A percentile compares a stretch with the other conserved stretches of the same genome.
Conservation (phyloP, 2,888 invertebrate genomes). For the Philhelius pedissequus region DNA sequence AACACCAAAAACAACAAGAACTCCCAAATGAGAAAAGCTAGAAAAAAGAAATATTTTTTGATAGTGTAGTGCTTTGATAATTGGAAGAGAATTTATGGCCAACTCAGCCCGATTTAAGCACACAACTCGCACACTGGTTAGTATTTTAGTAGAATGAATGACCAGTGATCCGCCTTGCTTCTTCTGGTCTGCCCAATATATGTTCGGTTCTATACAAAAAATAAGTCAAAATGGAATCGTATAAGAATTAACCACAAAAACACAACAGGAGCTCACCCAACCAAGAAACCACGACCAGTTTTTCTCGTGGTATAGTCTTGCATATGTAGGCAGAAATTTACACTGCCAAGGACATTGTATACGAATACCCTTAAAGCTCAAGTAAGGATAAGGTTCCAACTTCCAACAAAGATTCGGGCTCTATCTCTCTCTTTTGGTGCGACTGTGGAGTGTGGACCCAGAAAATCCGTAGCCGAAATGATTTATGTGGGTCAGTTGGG, state of each 20-base stretch:
- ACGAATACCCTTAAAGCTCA: background rate
- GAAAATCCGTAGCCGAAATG: constrained; percentile 72
- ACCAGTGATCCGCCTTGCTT: background rate
- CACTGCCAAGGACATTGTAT: background rate
- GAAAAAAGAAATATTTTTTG: background rate
- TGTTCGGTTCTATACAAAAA: background rate
- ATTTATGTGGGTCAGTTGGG: constrained; percentile 77
- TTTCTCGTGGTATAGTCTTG: background rate
- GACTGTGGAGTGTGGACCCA: constrained; percentile 14
- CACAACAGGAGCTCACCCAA: constrained; percentile 42
- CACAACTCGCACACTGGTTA: constrained; percentile 39
- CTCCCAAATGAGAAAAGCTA: background rate
- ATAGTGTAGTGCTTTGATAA: constrained; percentile 61
- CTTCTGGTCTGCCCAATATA: background rate
- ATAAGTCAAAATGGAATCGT: constrained; percentile 41
- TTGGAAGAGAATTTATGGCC: constrained; percentile 66
- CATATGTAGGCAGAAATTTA: background rate
- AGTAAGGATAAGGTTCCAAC: background rate
- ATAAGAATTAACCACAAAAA: constrained; percentile 63
- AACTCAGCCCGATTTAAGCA: constrained; percentile 54
- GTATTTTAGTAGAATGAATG: background rate
- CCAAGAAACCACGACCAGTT: constrained; percentile 45
- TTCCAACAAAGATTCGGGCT: background rate
- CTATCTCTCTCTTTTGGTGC: background rate
- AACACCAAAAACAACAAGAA: background rate